Evolutionary conservation across 2,888 invertebrate species (phyloP).

Genomic region (Aphrophora alni): DNA sequence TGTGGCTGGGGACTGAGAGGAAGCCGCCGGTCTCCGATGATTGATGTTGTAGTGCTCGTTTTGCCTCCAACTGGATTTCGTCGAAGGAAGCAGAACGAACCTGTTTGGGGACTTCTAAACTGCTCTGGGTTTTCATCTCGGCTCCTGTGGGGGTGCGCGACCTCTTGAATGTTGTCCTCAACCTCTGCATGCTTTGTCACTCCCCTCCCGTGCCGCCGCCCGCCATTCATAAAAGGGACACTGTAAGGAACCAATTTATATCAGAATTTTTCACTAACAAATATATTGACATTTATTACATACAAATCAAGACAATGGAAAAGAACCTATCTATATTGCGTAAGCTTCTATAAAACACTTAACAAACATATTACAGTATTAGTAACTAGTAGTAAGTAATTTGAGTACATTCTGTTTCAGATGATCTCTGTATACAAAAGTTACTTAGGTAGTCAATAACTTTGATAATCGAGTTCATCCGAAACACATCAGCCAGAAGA

Average conservation of each 20-base stretch:
- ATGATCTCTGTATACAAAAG: too few relatives aligned
- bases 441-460: too few relatives aligned
- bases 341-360: neutral
- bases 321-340: neutral
- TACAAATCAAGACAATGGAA: neutral
- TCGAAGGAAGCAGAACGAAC: slow-evolving; percentile 90
- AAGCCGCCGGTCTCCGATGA: slow-evolving; percentile 42
- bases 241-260: slow-evolving; percentile 30
- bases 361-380: too few relatives aligned
- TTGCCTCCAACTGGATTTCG: slow-evolving; percentile 83
- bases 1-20: slow-evolving; percentile 56
- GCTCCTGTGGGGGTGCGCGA: slow-evolving; percentile 87
- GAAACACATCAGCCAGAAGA: too few relatives aligned
- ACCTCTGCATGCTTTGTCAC: slow-evolving; percentile 68
- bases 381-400: too few relatives aligned
- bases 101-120: slow-evolving; percentile 89
- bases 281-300: neutral
- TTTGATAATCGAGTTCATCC: too few relatives aligned
- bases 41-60: slow-evolving; percentile 62
- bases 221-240: slow-evolving; percentile 53
- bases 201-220: slow-evolving; percentile 51
- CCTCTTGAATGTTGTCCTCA: slow-evolving; percentile 86
- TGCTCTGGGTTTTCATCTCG: slow-evolving; percentile 91
- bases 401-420: too few relatives aligned
- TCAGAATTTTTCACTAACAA: neutral